Conservation (phyloP, 2,888 invertebrate genomes). For the Leptinotarsa juncta region DNA sequence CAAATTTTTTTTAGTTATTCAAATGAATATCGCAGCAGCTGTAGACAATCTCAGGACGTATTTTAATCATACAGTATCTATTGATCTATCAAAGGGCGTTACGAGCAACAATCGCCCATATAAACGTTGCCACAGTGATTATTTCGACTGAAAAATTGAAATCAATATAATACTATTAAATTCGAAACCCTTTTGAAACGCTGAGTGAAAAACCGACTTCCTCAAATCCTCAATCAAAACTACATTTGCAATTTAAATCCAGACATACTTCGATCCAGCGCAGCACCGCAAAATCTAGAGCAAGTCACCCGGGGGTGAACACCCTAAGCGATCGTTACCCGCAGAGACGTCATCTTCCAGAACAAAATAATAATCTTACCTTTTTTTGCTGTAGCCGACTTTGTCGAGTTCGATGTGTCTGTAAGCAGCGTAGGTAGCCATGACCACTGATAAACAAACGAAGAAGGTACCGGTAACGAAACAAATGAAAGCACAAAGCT, state of each 20-base stretch:
- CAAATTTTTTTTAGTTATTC: too few species aligned
- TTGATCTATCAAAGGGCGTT: too few species aligned
- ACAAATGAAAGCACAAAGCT: conserved; percentile 37
- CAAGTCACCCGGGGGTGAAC: conserved; percentile 7
- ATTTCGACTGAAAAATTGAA: too few species aligned
- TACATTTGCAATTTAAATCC: neutral
- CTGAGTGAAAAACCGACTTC: conserved; percentile 4
- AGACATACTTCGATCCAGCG: neutral
- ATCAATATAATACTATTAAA: too few species aligned
- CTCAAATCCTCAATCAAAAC: neutral
- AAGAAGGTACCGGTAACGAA: conserved; percentile 37
- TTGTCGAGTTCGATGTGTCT: conserved; percentile 95
- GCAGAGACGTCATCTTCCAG: neutral
- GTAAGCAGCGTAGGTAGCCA: conserved; percentile 94
- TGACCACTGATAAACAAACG: conserved; percentile 61
- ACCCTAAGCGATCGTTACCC: conserved; percentile 22
- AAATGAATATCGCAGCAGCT: too few species aligned
- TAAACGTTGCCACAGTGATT: too few species aligned
- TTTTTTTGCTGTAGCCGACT: conserved; percentile 93
- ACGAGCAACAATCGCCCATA: too few species aligned
- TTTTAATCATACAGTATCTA: too few species aligned
- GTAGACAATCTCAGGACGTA: too few species aligned
- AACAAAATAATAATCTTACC: conserved; percentile 69
- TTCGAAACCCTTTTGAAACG: too few species aligned
- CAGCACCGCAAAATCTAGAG: conserved; percentile 22